Evolutionary conservation across 2,113 vertebrate genomes (phyloP), one percentile per base, ranked within the genome.

Genomic region (Callionymus lyra): DNA sequence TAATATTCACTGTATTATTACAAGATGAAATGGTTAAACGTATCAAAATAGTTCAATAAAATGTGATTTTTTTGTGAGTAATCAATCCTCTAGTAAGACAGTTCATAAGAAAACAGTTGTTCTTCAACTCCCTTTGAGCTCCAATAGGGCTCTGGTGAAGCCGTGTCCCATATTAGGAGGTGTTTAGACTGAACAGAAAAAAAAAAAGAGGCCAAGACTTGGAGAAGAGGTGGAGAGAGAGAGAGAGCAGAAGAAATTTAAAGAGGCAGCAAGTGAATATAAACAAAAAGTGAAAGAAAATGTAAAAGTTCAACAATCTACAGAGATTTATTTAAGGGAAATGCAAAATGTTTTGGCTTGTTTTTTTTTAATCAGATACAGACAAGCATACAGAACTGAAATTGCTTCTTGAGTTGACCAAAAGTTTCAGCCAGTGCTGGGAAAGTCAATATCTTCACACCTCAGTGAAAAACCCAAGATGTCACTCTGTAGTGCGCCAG

Each of bases 231-330:
- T 34, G 31, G 38, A 38, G 32, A 16, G 40, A 38, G 32, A 16
- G 40, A 40, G 38, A 36, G 31, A n/a, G 34, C 43, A 59, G 46
- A 44, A 57, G 12, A 51, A 59, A 44, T 54, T 44, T 50, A 51
- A 67, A 60, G 44, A 56, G 17, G 32, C 46, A 49, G 53, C 39
- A 45, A 6, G 15, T 5, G 54, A 53, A n/a, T n/a, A n/a, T n/a
- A 36, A 55, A 51, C 56, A 68, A 61, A 58, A 76, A 65, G 70
- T 65, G 41, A 74, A 73, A 48, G 58, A 16, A 57, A 47, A 31
- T 40, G 50, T 59, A 49, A 56, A 58, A 13, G 14, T 15, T 9
- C 16, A 11, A 9, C 6, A 18, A 39, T 14, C 37, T 32, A 67
- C 47, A 32, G 44, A 27, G 44, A 12, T 11, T 31, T 33, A 60